Conservation (phyloP, 92 coral and sea anemone genomes). For the Palythoa caribaeorum region DNA sequence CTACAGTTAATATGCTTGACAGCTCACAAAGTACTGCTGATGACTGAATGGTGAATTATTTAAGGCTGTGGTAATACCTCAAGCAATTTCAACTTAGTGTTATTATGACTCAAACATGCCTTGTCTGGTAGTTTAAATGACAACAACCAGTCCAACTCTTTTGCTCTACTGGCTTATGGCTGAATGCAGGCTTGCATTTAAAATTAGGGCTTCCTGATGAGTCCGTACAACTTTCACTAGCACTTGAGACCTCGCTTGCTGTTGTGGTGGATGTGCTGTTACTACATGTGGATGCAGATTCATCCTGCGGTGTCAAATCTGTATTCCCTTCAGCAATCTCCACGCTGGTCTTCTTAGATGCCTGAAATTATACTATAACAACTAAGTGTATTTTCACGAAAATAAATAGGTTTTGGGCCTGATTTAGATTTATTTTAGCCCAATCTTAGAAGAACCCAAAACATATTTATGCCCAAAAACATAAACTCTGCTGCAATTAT, state of each 20-base stretch:
- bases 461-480: too few relatives aligned
- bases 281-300: constrained; percentile 3
- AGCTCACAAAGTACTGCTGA: background rate
- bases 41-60: background rate
- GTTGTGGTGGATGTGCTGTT: constrained; percentile 9
- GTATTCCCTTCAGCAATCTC: constrained; percentile 9
- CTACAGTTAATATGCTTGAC: too few relatives aligned
- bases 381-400: background rate
- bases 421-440: constrained; percentile 12
- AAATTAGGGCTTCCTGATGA: background rate
- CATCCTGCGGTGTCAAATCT: background rate
- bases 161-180: background rate
- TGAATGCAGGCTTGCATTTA: background rate
- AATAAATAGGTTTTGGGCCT: constrained; percentile 29
- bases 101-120: background rate
- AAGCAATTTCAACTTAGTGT: background rate
- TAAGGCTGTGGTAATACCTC: background rate
- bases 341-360: background rate
- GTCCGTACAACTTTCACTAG: background rate
- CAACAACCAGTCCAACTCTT: constrained; percentile 4
- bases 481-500: too few relatives aligned
- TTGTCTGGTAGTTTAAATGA: constrained; percentile 2
- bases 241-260: constrained; percentile 14
- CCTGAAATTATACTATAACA: constrained; percentile 6
- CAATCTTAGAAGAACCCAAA: background rate